These are phyloP conservation scores for Omphaloscelis lunosa DNA, from an alignment of 2,888 invertebrate species.

Conservation along the genomic window DNA sequence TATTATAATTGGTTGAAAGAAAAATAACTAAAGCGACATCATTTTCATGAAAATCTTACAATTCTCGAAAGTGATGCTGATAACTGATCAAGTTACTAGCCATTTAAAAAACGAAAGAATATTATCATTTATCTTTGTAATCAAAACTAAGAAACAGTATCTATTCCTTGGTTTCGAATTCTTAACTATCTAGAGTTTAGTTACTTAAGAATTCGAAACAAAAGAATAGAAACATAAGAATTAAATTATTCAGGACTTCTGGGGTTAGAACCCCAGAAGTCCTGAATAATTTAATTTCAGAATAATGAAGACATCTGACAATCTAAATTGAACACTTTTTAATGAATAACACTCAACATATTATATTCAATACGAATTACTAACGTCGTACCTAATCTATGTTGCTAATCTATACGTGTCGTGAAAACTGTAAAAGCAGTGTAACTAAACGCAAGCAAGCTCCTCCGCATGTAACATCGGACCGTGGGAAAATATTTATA, in stretches of 20 bases:
- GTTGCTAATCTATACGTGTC: slow-evolving; percentile 9
- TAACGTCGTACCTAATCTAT: background rate
- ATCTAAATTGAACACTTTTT: background rate
- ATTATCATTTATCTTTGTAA: background rate
- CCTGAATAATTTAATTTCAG: background rate
- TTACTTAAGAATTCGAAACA: too few species aligned
- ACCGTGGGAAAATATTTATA: slow-evolving; percentile 46
- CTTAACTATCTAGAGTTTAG: background rate
- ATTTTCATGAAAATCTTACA: background rate
- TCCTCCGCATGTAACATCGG: slow-evolving; percentile 21
- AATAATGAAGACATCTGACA: background rate
- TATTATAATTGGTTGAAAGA: background rate
- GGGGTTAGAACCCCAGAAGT: background rate
- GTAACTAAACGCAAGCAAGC: slow-evolving; percentile 27
- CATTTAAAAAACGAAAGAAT: background rate
- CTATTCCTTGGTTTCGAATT: background rate
- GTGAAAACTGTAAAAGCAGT: slow-evolving; percentile 35
- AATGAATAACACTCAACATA: background rate
- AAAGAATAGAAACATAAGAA: too few species aligned
- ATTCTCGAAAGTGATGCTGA: background rate
- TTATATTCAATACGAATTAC: background rate
- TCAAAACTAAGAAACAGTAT: background rate
- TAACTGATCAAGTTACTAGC: too few species aligned
- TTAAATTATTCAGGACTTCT: too few species aligned
- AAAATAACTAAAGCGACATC: background rate